Conservation (phyloP, 2,113 vertebrate species). For the Sebastes schlegelii region DNA sequence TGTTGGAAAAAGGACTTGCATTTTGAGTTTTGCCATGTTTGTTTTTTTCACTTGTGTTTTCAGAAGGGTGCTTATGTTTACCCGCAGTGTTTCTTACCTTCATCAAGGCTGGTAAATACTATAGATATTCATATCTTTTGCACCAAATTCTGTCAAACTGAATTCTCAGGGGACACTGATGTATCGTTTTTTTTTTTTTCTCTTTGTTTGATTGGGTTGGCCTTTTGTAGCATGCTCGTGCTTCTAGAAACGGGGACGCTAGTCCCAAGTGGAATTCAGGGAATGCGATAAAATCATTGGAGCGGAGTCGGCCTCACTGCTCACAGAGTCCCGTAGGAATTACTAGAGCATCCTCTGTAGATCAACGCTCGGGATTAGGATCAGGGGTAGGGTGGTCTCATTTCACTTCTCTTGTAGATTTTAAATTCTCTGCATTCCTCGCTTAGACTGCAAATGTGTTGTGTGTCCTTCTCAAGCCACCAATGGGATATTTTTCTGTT, state of each 20-base stretch:
- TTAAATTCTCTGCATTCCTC: conserved; percentile 55
- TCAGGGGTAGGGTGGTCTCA: conserved; percentile 67
- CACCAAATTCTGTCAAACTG: not conserved
- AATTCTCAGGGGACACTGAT: not conserved
- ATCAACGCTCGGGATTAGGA: conserved; percentile 67
- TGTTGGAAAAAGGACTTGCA: not conserved
- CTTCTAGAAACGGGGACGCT: conserved; percentile 23
- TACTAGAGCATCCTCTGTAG: conserved; percentile 59
- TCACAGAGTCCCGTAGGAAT: conserved; percentile 54
- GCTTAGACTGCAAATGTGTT: not conserved
- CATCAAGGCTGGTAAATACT: conserved; percentile 75
- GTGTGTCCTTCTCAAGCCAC: not conserved
- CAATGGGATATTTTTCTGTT: not conserved
- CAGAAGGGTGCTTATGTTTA: conserved; percentile 65
- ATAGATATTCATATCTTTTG: conserved; percentile 12
- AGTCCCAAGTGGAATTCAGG: conserved; percentile 55
- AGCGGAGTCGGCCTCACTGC: conserved; percentile 9
- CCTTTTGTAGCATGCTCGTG: conserved; percentile 43
- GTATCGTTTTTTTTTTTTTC: too few relatives aligned
- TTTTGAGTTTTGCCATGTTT: not conserved
- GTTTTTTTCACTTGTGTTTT: conserved; percentile 28
- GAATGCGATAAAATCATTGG: conserved; percentile 60
- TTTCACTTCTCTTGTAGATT: conserved; percentile 28
- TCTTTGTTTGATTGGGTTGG: conserved; percentile 1
- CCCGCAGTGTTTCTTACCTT: conserved; percentile 79